These are phyloP conservation scores for Steatornis caripensis DNA, from an alignment of 2,113 vertebrate species.

Conservation along the genomic window DNA sequence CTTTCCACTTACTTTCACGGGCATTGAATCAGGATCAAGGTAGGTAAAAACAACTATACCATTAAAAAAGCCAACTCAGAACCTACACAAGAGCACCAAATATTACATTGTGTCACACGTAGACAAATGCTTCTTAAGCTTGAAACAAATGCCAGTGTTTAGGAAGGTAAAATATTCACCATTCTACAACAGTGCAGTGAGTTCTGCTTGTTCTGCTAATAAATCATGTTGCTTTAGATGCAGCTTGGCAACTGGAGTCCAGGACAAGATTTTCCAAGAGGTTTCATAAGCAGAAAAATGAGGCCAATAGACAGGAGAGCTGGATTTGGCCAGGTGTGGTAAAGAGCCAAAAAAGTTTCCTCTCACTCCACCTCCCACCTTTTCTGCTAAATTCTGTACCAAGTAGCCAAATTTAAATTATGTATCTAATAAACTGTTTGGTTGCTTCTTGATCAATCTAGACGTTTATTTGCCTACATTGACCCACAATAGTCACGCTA, in stretches of 20 bases:
- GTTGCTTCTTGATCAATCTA: background rate
- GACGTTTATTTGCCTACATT: background rate
- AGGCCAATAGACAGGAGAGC: background rate
- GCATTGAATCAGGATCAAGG: background rate
- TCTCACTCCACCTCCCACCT: accelerated
- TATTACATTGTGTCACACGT: background rate
- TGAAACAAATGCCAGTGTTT: background rate
- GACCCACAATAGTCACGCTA: background rate
- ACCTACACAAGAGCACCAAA: accelerated
- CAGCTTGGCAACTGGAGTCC: background rate
- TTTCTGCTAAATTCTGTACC: background rate
- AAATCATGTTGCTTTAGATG: background rate
- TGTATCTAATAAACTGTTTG: background rate
- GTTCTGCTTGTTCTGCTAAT: background rate
- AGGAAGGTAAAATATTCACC: background rate
- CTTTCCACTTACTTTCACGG: background rate
- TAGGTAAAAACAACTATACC: background rate
- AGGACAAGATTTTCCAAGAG: background rate
- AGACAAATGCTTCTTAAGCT: background rate
- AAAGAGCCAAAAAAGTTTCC: background rate
- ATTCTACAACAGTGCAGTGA: background rate
- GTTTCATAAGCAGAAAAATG: background rate
- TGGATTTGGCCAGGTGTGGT: background rate
- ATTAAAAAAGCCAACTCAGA: background rate
- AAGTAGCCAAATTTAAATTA: background rate